Conservation (phyloP, 2,113 vertebrate species). For the Excalfactoria chinensis region DNA sequence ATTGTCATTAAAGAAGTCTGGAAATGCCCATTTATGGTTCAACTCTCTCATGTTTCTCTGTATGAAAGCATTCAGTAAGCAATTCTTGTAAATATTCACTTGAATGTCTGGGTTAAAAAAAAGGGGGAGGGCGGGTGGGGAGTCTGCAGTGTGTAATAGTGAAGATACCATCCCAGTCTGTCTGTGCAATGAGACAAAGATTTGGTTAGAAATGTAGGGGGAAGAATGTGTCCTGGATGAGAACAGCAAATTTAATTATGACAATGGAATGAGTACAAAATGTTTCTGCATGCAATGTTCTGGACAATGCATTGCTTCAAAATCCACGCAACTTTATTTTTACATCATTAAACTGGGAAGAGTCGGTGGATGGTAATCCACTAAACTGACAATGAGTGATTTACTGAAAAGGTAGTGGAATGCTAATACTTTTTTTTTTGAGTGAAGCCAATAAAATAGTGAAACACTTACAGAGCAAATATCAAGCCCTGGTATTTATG, state of each 20-base stretch:
- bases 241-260: constrained; percentile 57
- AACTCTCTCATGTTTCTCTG: neutral
- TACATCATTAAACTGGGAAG: neutral
- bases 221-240: constrained; percentile 22
- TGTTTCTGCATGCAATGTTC: constrained; percentile 15
- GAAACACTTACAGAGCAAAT: constrained; percentile 40
- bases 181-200: constrained; percentile 34
- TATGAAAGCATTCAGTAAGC: neutral
- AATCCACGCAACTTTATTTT: neutral
- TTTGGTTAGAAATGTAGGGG: neutral
- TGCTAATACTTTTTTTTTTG: neutral
- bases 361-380: neutral
- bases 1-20: neutral
- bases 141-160: neutral
- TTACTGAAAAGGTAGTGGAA: constrained; percentile 6
- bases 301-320: constrained; percentile 6
- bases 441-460: neutral
- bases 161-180: neutral
- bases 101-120: neutral
- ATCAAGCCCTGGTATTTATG: constrained; percentile 49
- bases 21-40: neutral
- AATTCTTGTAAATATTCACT: neutral
- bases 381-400: neutral
- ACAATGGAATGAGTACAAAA: constrained; percentile 7
- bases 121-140: neutral